Evolutionary conservation across 2,797 vertebrate genomes (phyloP).

Genomic region (Pseudomugil gertrudae): DNA sequence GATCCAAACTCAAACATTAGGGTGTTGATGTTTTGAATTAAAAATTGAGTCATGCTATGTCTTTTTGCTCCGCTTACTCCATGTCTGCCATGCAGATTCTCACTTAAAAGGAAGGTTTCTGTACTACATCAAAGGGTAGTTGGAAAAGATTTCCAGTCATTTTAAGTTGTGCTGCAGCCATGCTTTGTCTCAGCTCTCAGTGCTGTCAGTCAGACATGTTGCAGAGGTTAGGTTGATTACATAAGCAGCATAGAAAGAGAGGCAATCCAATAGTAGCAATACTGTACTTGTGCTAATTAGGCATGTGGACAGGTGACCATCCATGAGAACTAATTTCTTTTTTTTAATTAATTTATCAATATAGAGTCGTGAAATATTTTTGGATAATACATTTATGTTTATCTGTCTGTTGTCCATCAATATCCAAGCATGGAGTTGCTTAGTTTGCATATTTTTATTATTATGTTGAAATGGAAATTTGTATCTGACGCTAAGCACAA

Average conservation of each 20-base stretch:
- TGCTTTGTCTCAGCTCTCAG: conserved; percentile 56
- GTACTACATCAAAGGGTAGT: conserved; percentile 55
- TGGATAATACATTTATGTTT: neutral
- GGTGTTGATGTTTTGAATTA: neutral
- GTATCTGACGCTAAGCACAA: neutral
- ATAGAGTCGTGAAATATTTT: neutral
- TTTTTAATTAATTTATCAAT: no score
- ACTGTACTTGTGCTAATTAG: neutral
- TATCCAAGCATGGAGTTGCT: neutral
- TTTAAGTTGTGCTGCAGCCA: conserved; percentile 66
- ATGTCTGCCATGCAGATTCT: conserved; percentile 13
- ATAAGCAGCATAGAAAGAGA: conserved; percentile 33
- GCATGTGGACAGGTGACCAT: neutral
- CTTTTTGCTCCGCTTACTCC: neutral
- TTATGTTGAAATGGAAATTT: neutral
- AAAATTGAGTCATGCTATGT: neutral
- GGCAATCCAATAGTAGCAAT: neutral
- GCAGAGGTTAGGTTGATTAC: conserved; percentile 24
- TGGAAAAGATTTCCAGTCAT: conserved; percentile 68
- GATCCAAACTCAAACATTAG: neutral
- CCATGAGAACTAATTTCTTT: neutral
- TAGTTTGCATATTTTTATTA: neutral
- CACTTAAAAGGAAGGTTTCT: conserved; percentile 31
- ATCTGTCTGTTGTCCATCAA: neutral
- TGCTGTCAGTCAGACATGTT: conserved; percentile 35